Evolutionary conservation across 2,113 vertebrate genomes (phyloP), one percentile per base, ranked within the genome.

Genomic region (Microcebus murinus): DNA sequence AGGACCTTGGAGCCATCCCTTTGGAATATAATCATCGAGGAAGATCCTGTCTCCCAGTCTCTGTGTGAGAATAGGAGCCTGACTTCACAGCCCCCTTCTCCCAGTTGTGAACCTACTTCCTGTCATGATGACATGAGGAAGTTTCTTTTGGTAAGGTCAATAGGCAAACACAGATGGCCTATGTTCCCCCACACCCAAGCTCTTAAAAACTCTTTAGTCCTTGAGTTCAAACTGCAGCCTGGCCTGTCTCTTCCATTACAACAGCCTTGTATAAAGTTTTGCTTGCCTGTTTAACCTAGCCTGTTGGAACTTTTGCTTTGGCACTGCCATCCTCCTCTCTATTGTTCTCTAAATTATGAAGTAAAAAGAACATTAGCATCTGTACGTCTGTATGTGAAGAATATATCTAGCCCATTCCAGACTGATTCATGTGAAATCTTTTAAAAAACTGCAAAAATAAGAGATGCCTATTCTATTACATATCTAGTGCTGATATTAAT

Each of bases 21-120:
- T 61, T 45, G 27, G 77, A 76, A 79, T 84, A 15, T 6, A 23
- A 61, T 92, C 14, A 36, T 70, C 1, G 15, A 77, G 45, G 20
- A 83, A 92, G 14, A 76, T 31, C n/a, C 5, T 9, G 3, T 48
- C 25, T 67, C 39, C 15, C n/a, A 86, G 8, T 76, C 11, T 70
- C 73, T 85, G 17, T 1, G 0, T 18, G 48, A 82, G 1, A 1
- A 27, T 21, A 52, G 6, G 23, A 42, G 6, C 4, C 12, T 63
- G 42, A 70, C 11, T 59, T 34, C 27, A 13, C 0, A 20, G 14
- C 4, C 21, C 0, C 2, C 20, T 71, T 25, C 8, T 45, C 18
- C 27, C 48, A 55, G 14, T 10, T 73, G 25, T 79, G 45, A 73
- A 50, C 68, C 8, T 59, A 45, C 34, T 74, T 67, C 63, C 42